Conservation (phyloP, 2,888 invertebrate species). For the Acanthosepion lycidas region DNA sequence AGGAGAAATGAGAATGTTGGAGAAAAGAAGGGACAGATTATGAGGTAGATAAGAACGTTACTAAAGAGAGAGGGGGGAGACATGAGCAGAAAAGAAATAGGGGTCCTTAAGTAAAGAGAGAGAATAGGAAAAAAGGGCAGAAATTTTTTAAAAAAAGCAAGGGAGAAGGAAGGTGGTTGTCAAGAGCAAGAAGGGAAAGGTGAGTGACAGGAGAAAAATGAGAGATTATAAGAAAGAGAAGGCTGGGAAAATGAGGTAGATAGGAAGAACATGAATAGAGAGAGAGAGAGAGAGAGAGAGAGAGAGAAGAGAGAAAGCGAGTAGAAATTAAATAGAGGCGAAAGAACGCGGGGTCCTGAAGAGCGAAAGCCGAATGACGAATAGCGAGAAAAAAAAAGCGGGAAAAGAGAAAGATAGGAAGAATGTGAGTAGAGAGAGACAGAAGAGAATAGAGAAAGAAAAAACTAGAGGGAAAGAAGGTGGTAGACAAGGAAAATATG, state of each 20-base stretch:
- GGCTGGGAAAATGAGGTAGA: not conserved
- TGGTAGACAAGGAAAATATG: not conserved
- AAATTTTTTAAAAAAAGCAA: not conserved
- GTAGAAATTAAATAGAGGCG: not conserved
- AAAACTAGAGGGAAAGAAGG: not conserved
- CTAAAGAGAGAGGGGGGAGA: not conserved
- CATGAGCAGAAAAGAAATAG: not conserved
- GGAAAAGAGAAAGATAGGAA: not conserved
- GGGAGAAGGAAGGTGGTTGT: not conserved
- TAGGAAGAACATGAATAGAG: too few species aligned
- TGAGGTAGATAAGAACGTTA: not conserved
- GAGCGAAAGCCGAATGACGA: too few species aligned
- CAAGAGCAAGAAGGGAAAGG: not conserved
- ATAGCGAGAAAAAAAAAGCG: not conserved
- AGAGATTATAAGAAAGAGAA: not conserved
- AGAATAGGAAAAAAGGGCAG: too few species aligned
- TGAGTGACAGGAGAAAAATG: not conserved
- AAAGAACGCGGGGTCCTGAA: too few species aligned
- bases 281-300: not conserved
- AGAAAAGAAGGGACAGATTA: slow-evolving; percentile 71
- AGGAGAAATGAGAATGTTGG: not conserved
- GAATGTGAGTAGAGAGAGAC: not conserved
- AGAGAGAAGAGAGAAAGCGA: too few species aligned
- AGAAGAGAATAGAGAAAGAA: not conserved
- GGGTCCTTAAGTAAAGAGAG: not conserved